Evolutionary conservation across 2,888 invertebrate genomes (phyloP), one percentile per base, ranked within the genome.

Genomic region (Idaea dimidiata): DNA sequence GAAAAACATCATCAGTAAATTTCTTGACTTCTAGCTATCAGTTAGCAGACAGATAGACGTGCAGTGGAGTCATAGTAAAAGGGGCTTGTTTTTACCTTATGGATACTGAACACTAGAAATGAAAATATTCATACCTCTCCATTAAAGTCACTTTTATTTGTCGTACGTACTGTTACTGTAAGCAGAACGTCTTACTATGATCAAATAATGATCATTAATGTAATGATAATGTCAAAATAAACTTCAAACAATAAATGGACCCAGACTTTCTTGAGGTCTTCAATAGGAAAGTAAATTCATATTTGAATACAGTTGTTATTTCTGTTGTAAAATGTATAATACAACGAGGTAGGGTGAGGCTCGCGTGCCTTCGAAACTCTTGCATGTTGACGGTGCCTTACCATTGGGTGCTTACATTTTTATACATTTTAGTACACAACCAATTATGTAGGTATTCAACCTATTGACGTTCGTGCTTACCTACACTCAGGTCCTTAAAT

Each of bases 351-450:
- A 70, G 79, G 82, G 83, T 73, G 84, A 77, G 84, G 84, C 73
- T 87, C 74, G 87, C 87, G 87, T 87, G 87, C 68, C 74, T 73
- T 64, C 69, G 70, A 72, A 43, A 72, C 72, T 76, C 74, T 81
- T 72, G 81, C 79, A 80, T 81, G 78, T 75, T 76, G 71, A 62
- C 66, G 70, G 72, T 76, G 75, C 75, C 73, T 77, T 71, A 62
- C 62, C 64, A 61, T 74, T 73, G 76, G 67, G 69, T 76, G 72
- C 70, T 72, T 72, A 75, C 75, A 79, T 79, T 82, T 82, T 81
- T 79, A 73, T 72, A 79, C 78, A 75, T 80, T 83, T 81, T 75
- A 79, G 75, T 75, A 76, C 74, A 76, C 76, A 72, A 74, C 73
- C 79, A 84, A 82, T 84, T 82, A 83, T 72, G 76, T 76, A 75